These are phyloP conservation scores for Cossypha niveicapilla DNA, from an alignment of 2,797 vertebrate species.

Conservation along the genomic window DNA sequence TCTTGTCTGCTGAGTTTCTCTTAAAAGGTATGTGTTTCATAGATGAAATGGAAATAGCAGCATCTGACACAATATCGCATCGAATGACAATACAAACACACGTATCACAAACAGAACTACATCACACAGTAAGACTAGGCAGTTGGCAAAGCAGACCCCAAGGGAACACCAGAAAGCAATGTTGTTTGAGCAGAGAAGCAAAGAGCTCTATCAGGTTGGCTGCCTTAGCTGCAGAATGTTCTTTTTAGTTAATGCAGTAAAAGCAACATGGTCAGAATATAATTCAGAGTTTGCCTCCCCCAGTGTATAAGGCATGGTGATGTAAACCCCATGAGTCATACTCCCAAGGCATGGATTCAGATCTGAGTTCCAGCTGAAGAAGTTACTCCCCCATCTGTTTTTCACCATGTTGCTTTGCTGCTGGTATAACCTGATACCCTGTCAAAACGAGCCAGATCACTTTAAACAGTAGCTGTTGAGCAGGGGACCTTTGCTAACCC, in stretches of 20 bases:
- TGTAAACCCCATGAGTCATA: constrained; percentile 9
- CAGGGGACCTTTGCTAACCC: background rate
- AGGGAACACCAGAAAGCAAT: constrained; percentile 48
- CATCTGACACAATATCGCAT: constrained; percentile 27
- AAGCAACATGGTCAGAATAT: constrained; percentile 14
- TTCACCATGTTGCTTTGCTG: background rate
- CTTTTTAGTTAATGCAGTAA: constrained; percentile 24
- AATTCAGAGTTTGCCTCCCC: constrained; percentile 8
- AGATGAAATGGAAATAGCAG: constrained; percentile 47
- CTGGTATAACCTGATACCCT: background rate
- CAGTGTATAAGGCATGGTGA: background rate
- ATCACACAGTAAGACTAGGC: background rate
- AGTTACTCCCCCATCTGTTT: constrained; percentile 34
- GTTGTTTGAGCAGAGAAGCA: constrained; percentile 39
- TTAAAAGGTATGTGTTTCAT: constrained; percentile 33
- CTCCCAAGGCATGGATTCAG: constrained; percentile 12
- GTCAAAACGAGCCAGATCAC: background rate
- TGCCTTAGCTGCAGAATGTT: constrained; percentile 25
- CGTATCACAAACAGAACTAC: constrained; percentile 25
- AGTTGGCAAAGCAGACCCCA: constrained; percentile 42
- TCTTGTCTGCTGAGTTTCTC: constrained; percentile 36
- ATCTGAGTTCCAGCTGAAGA: constrained; percentile 7
- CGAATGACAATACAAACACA: constrained; percentile 56
- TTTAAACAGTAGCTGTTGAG: background rate
- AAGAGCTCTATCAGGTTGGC: constrained; percentile 16